These are phyloP conservation scores for Aphis gossypii DNA, from an alignment of 1,140 invertebrate genomes.

Conservation along the genomic window DNA sequence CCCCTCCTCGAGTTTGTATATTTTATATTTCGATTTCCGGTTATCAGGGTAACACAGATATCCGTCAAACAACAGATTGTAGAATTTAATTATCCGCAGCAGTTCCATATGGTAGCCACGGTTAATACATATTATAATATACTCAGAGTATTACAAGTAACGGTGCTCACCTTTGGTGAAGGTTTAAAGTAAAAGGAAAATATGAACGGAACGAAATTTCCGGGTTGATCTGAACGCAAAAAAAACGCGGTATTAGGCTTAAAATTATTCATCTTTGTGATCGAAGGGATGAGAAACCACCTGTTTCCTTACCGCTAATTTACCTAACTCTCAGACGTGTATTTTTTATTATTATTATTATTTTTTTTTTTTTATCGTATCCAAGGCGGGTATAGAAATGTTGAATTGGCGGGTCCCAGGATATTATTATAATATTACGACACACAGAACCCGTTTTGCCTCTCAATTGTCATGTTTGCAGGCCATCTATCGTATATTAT, in stretches of 20 bases:
- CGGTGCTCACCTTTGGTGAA: background rate
- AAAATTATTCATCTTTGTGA: conserved; percentile 55
- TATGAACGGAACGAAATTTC: conserved; percentile 24
- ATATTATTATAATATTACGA: conserved; percentile 58
- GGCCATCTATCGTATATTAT: conserved; percentile 12
- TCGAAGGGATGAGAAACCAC: conserved; percentile 34
- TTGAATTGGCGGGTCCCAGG: conserved; percentile 56
- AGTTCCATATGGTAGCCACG: conserved; percentile 31
- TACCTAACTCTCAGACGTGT: conserved; percentile 55
- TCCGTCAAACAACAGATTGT: background rate
- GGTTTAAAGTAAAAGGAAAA: conserved; percentile 14
- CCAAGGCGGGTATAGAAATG: conserved; percentile 38
- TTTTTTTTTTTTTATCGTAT: conserved; percentile 8
- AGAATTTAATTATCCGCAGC: conserved; percentile 14
- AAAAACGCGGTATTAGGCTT: conserved; percentile 6
- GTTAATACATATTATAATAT: background rate
- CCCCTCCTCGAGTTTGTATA: background rate
- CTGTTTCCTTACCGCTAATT: conserved; percentile 55
- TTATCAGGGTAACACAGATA: background rate
- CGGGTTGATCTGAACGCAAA: conserved; percentile 38
- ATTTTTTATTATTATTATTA: conserved; percentile 11
- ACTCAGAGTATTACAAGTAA: background rate
- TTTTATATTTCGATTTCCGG: conserved; percentile 38
- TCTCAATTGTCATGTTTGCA: conserved; percentile 56
- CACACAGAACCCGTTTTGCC: conserved; percentile 55